Percentiles rank a stretch among this genome's conserved stretches.
phyloP scores from a whole-genome alignment of 2,113 vertebrate genomes.

The Spheniscus mendiculus region DNA sequence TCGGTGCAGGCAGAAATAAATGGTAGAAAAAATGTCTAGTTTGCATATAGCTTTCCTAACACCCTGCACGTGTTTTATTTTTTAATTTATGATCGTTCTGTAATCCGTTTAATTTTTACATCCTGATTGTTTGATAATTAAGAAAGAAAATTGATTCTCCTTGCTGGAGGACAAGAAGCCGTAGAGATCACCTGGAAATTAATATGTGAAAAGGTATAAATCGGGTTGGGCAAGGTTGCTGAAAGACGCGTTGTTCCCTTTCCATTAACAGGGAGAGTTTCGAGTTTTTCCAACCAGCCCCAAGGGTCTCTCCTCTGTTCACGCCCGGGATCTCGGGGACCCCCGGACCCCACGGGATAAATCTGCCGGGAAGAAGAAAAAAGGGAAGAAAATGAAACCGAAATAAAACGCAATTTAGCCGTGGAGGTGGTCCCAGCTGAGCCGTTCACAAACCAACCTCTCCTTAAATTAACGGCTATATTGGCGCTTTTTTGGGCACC shows the following conservation, averaged over 20 bases:
- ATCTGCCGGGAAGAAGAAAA: not conserved
- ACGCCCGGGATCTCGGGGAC: not conserved
- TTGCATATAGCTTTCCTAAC: not conserved
- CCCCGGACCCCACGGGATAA: not conserved
- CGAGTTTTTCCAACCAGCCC: not conserved
- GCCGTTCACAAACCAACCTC: not conserved
- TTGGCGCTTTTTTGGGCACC: not conserved
- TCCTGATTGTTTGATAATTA: too few species aligned
- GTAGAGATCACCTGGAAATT: not conserved
- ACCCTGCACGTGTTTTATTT: rapidly evolving
- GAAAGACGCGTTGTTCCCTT: not conserved
- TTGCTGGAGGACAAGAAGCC: not conserved
- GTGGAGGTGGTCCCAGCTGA: not conserved
- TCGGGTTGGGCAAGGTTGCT: not conserved
- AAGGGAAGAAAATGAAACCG: not conserved
- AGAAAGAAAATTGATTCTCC: not conserved
- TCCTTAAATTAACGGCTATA: rapidly evolving
- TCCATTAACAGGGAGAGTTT: not conserved
- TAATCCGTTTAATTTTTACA: not conserved
- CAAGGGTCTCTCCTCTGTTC: not conserved
- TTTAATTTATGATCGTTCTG: too few species aligned
- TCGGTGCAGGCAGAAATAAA: not conserved
- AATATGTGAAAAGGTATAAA: not conserved
- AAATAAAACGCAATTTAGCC: not conserved
- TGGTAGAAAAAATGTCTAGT: not conserved